Evolutionary conservation across 2,888 invertebrate genomes (phyloP).

Genomic region (Rhagonycha fulva): DNA sequence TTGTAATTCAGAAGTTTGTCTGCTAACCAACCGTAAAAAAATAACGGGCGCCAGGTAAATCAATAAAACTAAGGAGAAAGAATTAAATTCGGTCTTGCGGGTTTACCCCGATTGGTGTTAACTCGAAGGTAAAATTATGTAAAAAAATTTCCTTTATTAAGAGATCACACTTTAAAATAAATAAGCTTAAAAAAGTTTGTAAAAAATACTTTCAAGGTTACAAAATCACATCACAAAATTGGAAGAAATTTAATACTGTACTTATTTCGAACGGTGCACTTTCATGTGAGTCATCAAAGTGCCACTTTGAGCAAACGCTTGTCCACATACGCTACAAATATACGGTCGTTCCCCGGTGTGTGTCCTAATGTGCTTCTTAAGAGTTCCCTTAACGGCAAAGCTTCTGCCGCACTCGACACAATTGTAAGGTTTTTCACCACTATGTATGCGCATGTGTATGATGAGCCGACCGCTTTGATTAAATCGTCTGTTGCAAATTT

Average conservation of each 20-base stretch:
- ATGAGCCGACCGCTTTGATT: constrained; percentile 45
- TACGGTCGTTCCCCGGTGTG: constrained; percentile 48
- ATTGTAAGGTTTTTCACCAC: constrained; percentile 44
- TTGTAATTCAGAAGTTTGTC: no score
- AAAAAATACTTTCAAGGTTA: background rate
- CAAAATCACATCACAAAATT: background rate
- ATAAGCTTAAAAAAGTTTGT: background rate
- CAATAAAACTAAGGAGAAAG: no score
- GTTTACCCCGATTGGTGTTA: no score
- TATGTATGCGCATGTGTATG: constrained; percentile 45
- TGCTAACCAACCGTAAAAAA: no score
- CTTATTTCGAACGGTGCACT: constrained; percentile 41
- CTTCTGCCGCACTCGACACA: constrained; percentile 45
- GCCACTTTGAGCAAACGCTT: constrained; percentile 44
- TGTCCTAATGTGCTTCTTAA: constrained; percentile 47
- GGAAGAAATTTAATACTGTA: background rate
- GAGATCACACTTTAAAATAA: background rate
- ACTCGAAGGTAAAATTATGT: background rate
- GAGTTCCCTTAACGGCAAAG: constrained; percentile 45
- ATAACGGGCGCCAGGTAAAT: no score
- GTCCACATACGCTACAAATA: constrained; percentile 44
- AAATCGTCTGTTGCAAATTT: constrained; percentile 40
- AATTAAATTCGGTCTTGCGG: no score
- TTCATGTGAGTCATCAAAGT: constrained; percentile 47
- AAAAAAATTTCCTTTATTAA: background rate